Conservation (phyloP, 2,113 vertebrate genomes). For the Ranitomeya imitator region DNA sequence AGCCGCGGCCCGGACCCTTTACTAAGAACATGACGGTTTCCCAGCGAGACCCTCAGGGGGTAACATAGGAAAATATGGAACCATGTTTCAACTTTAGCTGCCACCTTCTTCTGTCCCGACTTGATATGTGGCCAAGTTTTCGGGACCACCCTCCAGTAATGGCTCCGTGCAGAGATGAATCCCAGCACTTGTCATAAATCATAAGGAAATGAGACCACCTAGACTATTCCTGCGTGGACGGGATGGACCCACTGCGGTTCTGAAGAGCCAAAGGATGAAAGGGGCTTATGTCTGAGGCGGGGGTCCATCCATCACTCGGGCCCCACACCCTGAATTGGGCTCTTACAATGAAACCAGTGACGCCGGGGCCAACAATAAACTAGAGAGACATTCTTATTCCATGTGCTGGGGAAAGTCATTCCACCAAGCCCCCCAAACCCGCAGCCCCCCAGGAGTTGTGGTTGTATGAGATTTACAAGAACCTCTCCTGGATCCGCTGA, state of each 20-base stretch:
- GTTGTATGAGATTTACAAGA: conserved; percentile 33
- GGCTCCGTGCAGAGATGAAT: conserved; percentile 35
- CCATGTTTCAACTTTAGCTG: conserved; percentile 22
- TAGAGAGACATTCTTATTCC: conserved; percentile 2
- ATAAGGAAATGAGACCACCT: conserved; percentile 43
- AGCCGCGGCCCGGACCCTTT: conserved; percentile 64
- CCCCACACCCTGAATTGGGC: background rate
- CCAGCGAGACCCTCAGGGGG: conserved; percentile 26
- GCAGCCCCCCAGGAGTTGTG: conserved; percentile 8
- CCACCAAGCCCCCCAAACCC: background rate
- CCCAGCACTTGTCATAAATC: conserved; percentile 39
- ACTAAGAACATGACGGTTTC: conserved; percentile 22
- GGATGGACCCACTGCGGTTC: conserved; percentile 23
- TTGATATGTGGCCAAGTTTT: conserved; percentile 35
- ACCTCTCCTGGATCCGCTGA: conserved; percentile 10
- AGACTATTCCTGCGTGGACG: background rate
- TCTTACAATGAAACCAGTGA: background rate
- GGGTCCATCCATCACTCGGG: background rate
- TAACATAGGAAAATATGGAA: conserved; percentile 42
- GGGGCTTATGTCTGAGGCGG: background rate
- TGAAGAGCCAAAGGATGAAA: conserved; percentile 6
- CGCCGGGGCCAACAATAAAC: conserved; percentile 18
- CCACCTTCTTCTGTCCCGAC: conserved; percentile 29
- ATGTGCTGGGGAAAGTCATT: conserved; percentile 13
- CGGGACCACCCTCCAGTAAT: conserved; percentile 43